Base-by-base conservation (phyloP, 2,113 vertebrate species). In the Saimiri boliviensis region DNA sequence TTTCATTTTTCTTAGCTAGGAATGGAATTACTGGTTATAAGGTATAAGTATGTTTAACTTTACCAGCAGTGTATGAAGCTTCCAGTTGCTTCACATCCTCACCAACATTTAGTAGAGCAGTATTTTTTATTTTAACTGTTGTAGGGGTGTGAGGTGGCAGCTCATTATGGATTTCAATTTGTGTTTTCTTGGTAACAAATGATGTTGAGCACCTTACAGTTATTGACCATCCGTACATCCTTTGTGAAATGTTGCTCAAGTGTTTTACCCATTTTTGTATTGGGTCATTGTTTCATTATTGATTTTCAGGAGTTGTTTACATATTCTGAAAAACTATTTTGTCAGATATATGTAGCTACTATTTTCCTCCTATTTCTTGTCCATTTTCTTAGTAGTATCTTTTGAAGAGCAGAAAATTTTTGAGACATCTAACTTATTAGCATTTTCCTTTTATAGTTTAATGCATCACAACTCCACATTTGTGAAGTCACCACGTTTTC, bases 1-100 rank as follows among this genome's bases (percentile, higher is more conserved):
- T 94, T 96, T 54, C 45, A 47, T 70, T 92, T 84, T 92, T 76
- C 45, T 84, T 63, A 80, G 54, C 60, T 89, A 40, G 14, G 25
- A 56, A 54, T 88, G 13, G 21, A 92, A 71, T 71, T 87, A 23
- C 68, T 84, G 3, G 25, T 58, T 3, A 70, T 16, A 2, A 35
- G 23, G 70, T 37, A 42, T 32, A 47, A 19, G 14, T 56, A 37
- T 40, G 8, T 54, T 80, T 81, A 25, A 73, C 6, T 95, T 83
- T 76, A 60, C 25, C 11, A 30, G 58, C 58, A 60, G 58, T 60
- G 27, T 30, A 30, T 60, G 25, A 60, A 12, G 23, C 25, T 45
- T 81, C 58, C 35, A 86, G 14, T 42, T 90, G 32, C 54, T 63
- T 93, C 47, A 47, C 16, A 40, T 66, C 11, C 37, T 90, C 86